Conservation (phyloP, 2,888 invertebrate species). For the Catocala nupta region DNA sequence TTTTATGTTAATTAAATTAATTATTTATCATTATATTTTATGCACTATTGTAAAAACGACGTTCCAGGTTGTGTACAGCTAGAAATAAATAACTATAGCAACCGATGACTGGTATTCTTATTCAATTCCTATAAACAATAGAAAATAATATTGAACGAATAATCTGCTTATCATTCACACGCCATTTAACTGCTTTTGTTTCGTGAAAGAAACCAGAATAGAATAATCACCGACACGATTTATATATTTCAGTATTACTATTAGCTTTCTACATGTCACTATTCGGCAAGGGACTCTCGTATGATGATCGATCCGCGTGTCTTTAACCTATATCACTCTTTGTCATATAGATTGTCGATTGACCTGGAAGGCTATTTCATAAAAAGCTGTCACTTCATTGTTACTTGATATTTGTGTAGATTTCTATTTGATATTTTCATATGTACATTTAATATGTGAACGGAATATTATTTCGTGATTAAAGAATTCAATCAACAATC, state of each 20-base stretch:
- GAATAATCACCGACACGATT: conserved; percentile 14
- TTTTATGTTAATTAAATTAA: too few relatives aligned
- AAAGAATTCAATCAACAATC: too few relatives aligned
- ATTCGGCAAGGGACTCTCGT: conserved; percentile 15
- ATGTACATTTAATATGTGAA: too few relatives aligned
- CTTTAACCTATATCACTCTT: conserved; percentile 14
- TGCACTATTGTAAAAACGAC: neutral
- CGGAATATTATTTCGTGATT: too few relatives aligned
- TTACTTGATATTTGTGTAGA: too few relatives aligned
- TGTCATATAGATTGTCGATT: conserved; percentile 2
- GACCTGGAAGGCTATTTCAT: conserved; percentile 6
- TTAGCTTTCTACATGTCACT: conserved; percentile 6
- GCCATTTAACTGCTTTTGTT: conserved; percentile 26
- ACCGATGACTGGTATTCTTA: neutral
- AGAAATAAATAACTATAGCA: neutral
- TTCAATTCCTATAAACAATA: conserved; percentile 15
- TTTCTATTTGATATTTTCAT: too few relatives aligned
- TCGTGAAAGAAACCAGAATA: conserved; percentile 10
- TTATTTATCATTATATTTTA: too few relatives aligned
- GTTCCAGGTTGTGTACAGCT: neutral
- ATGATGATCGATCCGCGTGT: conserved; percentile 16
- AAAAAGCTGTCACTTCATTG: neutral
- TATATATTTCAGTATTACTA: conserved; percentile 11
- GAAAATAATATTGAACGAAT: conserved; percentile 15
- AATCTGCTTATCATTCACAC: conserved; percentile 20